A percentile compares a stretch with the other conserved stretches of the same genome.
These are phyloP conservation scores for Mormyrus lacerda DNA, from an alignment of 2,113 vertebrate species.

Conservation along the genomic window DNA sequence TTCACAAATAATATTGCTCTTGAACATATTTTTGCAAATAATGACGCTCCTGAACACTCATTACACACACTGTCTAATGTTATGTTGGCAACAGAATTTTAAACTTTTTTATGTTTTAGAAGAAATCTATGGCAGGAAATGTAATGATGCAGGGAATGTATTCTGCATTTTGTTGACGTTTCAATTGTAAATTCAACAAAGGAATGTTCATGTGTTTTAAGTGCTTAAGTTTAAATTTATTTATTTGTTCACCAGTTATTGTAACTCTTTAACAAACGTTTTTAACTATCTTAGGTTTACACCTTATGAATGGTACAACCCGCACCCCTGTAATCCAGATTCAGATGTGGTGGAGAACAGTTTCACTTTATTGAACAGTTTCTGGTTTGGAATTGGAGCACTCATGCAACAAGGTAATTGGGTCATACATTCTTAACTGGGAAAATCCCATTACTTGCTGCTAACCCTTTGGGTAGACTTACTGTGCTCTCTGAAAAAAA, in stretches of 20 bases:
- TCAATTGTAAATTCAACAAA: background rate
- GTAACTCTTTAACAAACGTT: slow-evolving; percentile 13
- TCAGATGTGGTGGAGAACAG: slow-evolving; percentile 98
- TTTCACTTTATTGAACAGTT: slow-evolving; percentile 97
- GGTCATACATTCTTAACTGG: background rate
- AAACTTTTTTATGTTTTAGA: background rate
- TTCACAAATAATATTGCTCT: background rate
- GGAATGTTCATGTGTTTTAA: background rate
- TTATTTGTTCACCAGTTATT: background rate
- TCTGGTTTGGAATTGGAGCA: slow-evolving; percentile 99
- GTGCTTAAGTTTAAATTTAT: background rate
- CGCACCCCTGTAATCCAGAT: slow-evolving; percentile 96
- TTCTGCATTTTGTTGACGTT: background rate
- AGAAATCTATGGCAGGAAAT: background rate
- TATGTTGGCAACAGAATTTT: background rate
- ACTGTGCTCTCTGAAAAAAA: background rate
- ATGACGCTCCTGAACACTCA: background rate
- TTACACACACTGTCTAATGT: background rate
- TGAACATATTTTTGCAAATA: background rate
- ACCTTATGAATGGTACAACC: slow-evolving; percentile 98
- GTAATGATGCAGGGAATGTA: background rate
- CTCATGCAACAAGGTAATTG: slow-evolving; percentile 97
- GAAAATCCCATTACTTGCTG: slow-evolving; percentile 1
- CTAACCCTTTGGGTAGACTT: background rate
- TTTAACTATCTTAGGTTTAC: slow-evolving; percentile 79